Percentiles rank a stretch among this genome's conserved stretches.
phyloP scores from a whole-genome alignment of 2,888 invertebrate genomes.

The Tolmerus cingulatus region DNA sequence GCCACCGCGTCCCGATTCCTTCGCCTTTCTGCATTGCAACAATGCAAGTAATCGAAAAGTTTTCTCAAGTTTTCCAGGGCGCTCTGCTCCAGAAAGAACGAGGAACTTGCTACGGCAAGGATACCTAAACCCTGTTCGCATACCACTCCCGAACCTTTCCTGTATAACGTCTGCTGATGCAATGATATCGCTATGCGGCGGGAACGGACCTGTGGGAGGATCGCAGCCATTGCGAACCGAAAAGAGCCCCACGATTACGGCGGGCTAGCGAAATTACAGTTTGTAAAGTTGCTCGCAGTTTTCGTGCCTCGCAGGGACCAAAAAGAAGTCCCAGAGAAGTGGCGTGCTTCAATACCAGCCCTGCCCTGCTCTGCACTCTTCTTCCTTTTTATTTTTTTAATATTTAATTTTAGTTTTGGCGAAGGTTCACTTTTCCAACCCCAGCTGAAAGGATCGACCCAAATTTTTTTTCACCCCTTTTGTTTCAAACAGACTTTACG shows the following conservation, averaged over 20 bases:
- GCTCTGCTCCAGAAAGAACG: not conserved
- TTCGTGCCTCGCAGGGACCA: not conserved
- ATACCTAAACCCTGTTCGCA: not conserved
- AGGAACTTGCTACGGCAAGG: not conserved
- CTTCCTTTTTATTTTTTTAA: not conserved
- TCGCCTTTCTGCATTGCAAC: conserved; percentile 11
- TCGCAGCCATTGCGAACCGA: not conserved
- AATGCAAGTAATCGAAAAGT: conserved; percentile 22
- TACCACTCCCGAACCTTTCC: not conserved
- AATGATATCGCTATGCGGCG: not conserved
- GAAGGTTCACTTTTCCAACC: not conserved
- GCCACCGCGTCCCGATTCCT: not conserved
- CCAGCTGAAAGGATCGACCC: not conserved
- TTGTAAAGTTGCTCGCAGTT: conserved; percentile 18
- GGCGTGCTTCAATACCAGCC: not conserved
- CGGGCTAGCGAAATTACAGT: not conserved
- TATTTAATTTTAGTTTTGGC: not conserved
- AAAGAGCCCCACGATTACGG: not conserved
- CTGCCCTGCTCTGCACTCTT: not conserved
- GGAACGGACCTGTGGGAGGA: not conserved
- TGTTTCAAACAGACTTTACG: not conserved
- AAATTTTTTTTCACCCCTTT: not conserved
- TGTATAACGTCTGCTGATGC: not conserved
- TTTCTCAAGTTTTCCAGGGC: not conserved
- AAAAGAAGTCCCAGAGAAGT: not conserved